phyloP scores from a whole-genome alignment of 2,888 invertebrate species.

The Lysandra coridon region DNA sequence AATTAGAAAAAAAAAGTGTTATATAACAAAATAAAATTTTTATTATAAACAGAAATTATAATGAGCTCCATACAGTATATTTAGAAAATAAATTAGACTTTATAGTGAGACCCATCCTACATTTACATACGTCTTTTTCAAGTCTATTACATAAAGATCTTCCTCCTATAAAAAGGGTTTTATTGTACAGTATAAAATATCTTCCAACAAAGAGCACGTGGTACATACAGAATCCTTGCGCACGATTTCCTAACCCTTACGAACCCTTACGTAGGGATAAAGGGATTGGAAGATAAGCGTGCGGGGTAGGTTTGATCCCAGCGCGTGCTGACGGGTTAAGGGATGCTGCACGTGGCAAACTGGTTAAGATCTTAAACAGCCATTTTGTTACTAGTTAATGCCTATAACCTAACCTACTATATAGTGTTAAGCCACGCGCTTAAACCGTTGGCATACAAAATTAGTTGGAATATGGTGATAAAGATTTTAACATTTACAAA shows the following conservation, averaged over 20 bases:
- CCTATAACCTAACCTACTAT: not conserved
- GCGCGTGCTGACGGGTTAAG: conserved; percentile 71
- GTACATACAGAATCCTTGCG: conserved; percentile 73
- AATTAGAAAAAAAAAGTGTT: not conserved
- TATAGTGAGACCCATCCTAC: not conserved
- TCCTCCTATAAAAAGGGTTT: conserved; percentile 52
- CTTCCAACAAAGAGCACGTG: conserved; percentile 71
- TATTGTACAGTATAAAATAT: conserved; percentile 42
- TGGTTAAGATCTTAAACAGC: conserved; percentile 34
- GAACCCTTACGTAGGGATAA: conserved; percentile 60
- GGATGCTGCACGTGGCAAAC: conserved; percentile 64
- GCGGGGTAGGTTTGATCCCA: conserved; percentile 63
- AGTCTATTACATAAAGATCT: not conserved
- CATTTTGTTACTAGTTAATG: conserved; percentile 18
- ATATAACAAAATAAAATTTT: not conserved
- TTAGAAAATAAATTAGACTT: not conserved
- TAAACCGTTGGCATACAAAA: not conserved
- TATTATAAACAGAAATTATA: not conserved
- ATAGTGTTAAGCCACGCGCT: not conserved
- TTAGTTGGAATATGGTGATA: no score
- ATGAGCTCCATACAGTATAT: not conserved
- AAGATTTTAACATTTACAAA: no score
- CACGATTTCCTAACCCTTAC: conserved; percentile 68
- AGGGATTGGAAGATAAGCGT: conserved; percentile 69
- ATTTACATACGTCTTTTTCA: not conserved